These are phyloP conservation scores for Salticus scenicus DNA, from an alignment of 2,888 invertebrate species.

Conservation along the genomic window DNA sequence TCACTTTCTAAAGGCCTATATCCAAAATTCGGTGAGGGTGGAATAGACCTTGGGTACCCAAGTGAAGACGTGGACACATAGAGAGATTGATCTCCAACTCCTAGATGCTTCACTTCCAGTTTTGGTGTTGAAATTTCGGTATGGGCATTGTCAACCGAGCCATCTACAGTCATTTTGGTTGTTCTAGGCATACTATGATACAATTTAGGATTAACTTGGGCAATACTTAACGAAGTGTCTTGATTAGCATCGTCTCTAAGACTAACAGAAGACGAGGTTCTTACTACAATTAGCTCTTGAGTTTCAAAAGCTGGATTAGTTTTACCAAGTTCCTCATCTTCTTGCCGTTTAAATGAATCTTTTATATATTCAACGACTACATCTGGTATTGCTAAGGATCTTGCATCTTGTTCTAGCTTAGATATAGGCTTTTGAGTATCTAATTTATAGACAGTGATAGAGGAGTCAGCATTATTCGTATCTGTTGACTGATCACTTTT, in stretches of 20 bases:
- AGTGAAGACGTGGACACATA: conserved; percentile 29
- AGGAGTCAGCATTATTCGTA: conserved; percentile 16
- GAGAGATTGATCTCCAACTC: conserved; percentile 31
- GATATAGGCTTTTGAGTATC: conserved; percentile 47
- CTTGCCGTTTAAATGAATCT: conserved; percentile 34
- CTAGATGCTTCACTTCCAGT: conserved; percentile 1
- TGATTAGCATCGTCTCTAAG: conserved; percentile 39
- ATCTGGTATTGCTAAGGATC: conserved; percentile 52
- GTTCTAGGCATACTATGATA: conserved; percentile 30
- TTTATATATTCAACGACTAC: conserved; percentile 64
- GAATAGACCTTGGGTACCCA: conserved; percentile 40
- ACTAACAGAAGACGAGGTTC: conserved; percentile 55
- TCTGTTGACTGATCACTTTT: neutral
- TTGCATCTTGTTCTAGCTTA: conserved; percentile 44
- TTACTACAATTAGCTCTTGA: conserved; percentile 56
- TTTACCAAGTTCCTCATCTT: conserved; percentile 17
- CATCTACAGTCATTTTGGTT: neutral
- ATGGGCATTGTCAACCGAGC: neutral
- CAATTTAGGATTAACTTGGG: conserved; percentile 9
- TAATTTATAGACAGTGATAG: conserved; percentile 45
- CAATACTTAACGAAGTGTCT: neutral
- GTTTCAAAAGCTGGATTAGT: conserved; percentile 55
- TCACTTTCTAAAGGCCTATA: conserved; percentile 61
- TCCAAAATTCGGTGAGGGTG: conserved; percentile 60
- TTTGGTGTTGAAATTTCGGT: neutral